Conservation (phyloP, 1,140 invertebrate species). For the Oryzaephilus surinamensis region DNA sequence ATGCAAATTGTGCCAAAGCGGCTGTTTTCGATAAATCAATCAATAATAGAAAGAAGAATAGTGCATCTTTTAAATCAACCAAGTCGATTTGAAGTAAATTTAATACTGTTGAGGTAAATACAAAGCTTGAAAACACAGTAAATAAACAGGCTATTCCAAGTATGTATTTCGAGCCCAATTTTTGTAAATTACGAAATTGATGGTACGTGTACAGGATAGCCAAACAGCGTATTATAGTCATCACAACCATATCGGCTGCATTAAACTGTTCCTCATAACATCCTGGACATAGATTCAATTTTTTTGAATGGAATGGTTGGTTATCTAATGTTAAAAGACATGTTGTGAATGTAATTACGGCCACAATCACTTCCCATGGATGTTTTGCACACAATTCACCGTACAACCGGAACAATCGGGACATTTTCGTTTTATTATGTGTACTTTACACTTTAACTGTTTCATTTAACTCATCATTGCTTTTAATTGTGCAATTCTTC, state of each 20-base stretch:
- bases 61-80: constrained; percentile 23
- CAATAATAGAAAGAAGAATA: constrained; percentile 38
- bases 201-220: constrained; percentile 88
- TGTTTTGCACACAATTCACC: constrained; percentile 87
- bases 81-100: constrained; percentile 23
- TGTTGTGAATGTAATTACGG: constrained; percentile 70
- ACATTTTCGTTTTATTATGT: constrained; percentile 6
- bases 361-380: constrained; percentile 90
- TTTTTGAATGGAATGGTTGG: constrained; percentile 13
- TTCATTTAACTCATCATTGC: not conserved
- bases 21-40: constrained; percentile 67
- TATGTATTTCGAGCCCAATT: constrained; percentile 86
- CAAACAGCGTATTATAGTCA: constrained; percentile 82
- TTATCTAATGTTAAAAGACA: constrained; percentile 76
- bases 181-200: constrained; percentile 83
- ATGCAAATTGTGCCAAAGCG: constrained; percentile 57
- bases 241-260: constrained; percentile 74
- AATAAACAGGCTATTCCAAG: constrained; percentile 79
- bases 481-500: too few relatives aligned
- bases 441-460: not conserved
- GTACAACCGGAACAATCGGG: constrained; percentile 64
- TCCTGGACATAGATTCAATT: constrained; percentile 29
- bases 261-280: constrained; percentile 56
- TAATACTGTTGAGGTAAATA: constrained; percentile 22
- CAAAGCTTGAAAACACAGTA: constrained; percentile 69